Evolutionary conservation across 2,797 vertebrate species (phyloP).

Genomic region (Microchirus variegatus): DNA sequence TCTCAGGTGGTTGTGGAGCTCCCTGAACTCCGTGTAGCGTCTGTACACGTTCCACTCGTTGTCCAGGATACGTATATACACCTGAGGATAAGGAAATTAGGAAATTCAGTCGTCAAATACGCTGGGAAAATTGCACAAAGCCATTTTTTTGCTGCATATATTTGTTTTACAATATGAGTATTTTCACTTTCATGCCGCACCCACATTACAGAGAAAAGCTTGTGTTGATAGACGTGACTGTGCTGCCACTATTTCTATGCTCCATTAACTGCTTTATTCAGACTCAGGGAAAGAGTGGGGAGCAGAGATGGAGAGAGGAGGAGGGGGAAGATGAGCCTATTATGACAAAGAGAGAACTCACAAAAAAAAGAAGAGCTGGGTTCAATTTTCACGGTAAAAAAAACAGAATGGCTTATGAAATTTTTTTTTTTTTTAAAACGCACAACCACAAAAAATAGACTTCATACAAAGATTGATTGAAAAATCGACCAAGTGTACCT

Average conservation of each 20-base stretch:
- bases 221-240: constrained; percentile 43
- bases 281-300: constrained; percentile 56
- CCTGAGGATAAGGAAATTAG: constrained; percentile 83
- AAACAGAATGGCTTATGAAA: constrained; percentile 33
- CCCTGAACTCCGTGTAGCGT: constrained; percentile 93
- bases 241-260: constrained; percentile 67
- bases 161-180: constrained; percentile 26
- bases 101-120: neutral
- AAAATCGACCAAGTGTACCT: constrained; percentile 27
- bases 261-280: constrained; percentile 75
- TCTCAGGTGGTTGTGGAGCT: constrained; percentile 90
- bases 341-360: constrained; percentile 38
- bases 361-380: constrained; percentile 10
- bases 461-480: constrained; percentile 27
- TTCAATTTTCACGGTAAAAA: constrained; percentile 44
- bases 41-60: constrained; percentile 98
- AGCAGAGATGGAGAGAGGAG: constrained; percentile 38
- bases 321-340: constrained; percentile 65
- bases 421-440: constrained; percentile 49
- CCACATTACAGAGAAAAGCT: constrained; percentile 39
- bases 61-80: constrained; percentile 96
- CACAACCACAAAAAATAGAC: constrained; percentile 16
- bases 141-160: constrained; percentile 5
- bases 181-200: constrained; percentile 57
- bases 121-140: no score